Evolutionary conservation across 2,888 invertebrate species (phyloP).

Genomic region (Diarsia brunnea): DNA sequence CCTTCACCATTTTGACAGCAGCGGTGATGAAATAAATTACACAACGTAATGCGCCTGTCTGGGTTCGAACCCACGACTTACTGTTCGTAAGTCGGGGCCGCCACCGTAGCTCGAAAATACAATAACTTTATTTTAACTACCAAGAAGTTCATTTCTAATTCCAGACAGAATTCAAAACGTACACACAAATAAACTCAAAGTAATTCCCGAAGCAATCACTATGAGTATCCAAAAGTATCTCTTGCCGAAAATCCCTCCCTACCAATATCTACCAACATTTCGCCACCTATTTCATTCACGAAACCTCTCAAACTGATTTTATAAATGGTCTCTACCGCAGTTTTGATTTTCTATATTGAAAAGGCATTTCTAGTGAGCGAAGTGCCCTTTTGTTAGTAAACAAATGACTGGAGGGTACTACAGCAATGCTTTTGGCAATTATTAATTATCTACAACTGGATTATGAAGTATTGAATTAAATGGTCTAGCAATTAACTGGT

Average conservation of each 20-base stretch:
- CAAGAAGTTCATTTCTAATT: not conserved
- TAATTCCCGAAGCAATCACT: conserved; percentile 22
- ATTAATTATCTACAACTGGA: conserved; percentile 74
- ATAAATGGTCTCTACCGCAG: conserved; percentile 74
- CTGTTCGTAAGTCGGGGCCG: no score
- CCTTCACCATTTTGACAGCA: no score
- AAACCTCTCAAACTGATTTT: conserved; percentile 68
- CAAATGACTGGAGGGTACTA: conserved; percentile 58
- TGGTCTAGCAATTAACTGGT: conserved; percentile 21
- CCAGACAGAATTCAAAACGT: not conserved
- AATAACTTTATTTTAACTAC: not conserved
- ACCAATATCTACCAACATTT: conserved; percentile 20
- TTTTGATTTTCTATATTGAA: conserved; percentile 80
- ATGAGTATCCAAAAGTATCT: conserved; percentile 15
- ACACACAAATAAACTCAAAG: conserved; percentile 16
- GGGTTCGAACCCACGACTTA: no score
- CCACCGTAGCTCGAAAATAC: no score
- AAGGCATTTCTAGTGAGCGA: conserved; percentile 67
- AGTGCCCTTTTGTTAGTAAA: conserved; percentile 74
- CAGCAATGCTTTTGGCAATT: conserved; percentile 70
- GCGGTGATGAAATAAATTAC: no score
- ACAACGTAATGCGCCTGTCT: no score
- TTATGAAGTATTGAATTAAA: conserved; percentile 39
- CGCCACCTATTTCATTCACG: conserved; percentile 23
- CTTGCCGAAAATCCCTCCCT: conserved; percentile 20